Conservation (phyloP, 1,140 invertebrate genomes). For the Anthonomus grandis region DNA sequence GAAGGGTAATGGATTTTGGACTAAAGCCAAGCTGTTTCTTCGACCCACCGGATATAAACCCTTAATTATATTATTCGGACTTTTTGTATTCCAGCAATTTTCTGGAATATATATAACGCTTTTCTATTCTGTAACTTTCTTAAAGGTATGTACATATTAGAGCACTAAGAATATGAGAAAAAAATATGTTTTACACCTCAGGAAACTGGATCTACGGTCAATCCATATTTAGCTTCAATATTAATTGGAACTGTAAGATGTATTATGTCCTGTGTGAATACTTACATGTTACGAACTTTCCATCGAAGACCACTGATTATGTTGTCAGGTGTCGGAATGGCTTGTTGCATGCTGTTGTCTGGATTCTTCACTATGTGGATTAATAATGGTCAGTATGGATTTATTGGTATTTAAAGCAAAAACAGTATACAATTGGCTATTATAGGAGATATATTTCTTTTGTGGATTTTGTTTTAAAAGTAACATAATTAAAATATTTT, state of each 20-base stretch:
- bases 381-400: constrained; percentile 12
- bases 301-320: constrained; percentile 54
- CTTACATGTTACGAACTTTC: constrained; percentile 53
- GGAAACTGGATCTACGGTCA: constrained; percentile 51
- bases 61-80: constrained; percentile 53
- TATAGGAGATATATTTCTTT: too few species aligned
- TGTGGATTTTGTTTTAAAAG: too few species aligned
- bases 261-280: constrained; percentile 56
- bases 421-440: too few species aligned
- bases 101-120: constrained; percentile 65
- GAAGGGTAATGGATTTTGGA: constrained; percentile 22
- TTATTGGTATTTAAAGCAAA: too few species aligned
- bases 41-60: constrained; percentile 61
- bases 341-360: constrained; percentile 53
- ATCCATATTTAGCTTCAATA: constrained; percentile 56
- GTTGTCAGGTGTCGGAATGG: constrained; percentile 53
- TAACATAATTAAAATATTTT: too few species aligned
- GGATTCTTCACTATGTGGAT: constrained; percentile 55
- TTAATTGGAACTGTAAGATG: constrained; percentile 64
- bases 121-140: constrained; percentile 67
- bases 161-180: not conserved
- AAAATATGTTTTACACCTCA: constrained; percentile 37
- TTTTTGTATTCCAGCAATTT: constrained; percentile 63
- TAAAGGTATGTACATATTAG: constrained; percentile 47
- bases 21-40: constrained; percentile 49